These are phyloP conservation scores for Prietella phreatophila DNA, from an alignment of 2,113 vertebrate species.

Conservation along the genomic window DNA sequence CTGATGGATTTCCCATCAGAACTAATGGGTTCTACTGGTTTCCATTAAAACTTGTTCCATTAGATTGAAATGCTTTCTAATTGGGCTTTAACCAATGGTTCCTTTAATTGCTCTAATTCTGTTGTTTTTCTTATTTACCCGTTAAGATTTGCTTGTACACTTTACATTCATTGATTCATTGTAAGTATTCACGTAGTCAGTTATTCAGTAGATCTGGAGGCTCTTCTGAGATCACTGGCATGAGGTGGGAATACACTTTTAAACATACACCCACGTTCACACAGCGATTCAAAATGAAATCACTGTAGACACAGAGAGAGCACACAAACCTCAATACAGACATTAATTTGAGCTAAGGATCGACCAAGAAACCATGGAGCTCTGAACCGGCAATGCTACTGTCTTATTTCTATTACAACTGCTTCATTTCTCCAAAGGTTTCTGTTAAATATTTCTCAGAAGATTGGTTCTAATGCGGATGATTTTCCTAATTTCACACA, in stretches of 20 bases:
- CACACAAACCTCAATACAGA: background rate
- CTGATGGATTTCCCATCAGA: background rate
- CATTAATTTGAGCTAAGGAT: background rate
- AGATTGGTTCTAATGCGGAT: background rate
- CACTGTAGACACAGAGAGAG: background rate
- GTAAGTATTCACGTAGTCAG: background rate
- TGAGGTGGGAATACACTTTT: background rate
- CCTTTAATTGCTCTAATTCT: background rate
- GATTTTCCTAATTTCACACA: background rate
- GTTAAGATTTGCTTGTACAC: background rate
- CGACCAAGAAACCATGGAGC: background rate
- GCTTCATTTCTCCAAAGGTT: background rate
- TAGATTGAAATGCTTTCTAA: background rate
- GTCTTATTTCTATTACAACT: background rate
- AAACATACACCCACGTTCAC: background rate
- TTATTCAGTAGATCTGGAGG: background rate
- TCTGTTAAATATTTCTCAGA: background rate
- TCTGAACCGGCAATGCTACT: background rate
- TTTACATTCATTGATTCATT: background rate
- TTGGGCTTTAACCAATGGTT: background rate
- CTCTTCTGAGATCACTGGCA: background rate
- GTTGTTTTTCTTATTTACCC: background rate
- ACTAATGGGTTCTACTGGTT: background rate
- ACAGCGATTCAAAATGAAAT: background rate
- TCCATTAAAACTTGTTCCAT: background rate